phyloP scores from a whole-genome alignment of 2,797 vertebrate genomes.

The Spinus pinus region DNA sequence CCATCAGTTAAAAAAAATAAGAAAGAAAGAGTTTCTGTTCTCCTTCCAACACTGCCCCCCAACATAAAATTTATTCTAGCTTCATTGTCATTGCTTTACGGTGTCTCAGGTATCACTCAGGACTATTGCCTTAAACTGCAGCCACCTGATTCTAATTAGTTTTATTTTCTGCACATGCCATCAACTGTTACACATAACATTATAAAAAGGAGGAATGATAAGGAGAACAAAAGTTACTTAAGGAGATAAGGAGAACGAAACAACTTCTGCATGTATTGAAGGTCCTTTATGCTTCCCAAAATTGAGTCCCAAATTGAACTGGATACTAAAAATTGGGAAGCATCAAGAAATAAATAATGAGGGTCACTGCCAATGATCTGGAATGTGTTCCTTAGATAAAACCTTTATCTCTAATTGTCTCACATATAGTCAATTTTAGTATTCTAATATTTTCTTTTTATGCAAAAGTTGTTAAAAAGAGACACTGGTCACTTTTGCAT shows the following conservation, averaged over 20 bases:
- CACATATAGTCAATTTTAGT: background rate
- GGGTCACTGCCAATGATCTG: background rate
- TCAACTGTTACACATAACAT: background rate
- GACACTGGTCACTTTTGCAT: background rate
- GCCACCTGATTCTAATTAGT: background rate
- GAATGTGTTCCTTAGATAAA: background rate
- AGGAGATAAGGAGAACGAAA: too few relatives aligned
- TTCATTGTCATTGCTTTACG: background rate
- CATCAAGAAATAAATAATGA: background rate
- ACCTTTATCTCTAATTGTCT: background rate
- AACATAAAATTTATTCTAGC: background rate
- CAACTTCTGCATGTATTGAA: background rate
- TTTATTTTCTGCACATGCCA: background rate
- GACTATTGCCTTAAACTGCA: background rate
- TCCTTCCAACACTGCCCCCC: background rate
- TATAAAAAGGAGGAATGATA: background rate
- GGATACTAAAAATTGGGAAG: background rate
- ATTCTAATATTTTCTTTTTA: background rate
- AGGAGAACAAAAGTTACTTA: background rate
- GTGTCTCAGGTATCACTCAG: background rate
- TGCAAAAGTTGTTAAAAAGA: background rate
- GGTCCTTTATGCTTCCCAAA: fast-evolving
- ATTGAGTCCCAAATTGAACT: background rate
- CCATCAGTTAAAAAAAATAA: background rate
- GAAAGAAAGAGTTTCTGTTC: background rate